Conservation (phyloP, 2,797 vertebrate genomes). For the Danionella dracula region DNA sequence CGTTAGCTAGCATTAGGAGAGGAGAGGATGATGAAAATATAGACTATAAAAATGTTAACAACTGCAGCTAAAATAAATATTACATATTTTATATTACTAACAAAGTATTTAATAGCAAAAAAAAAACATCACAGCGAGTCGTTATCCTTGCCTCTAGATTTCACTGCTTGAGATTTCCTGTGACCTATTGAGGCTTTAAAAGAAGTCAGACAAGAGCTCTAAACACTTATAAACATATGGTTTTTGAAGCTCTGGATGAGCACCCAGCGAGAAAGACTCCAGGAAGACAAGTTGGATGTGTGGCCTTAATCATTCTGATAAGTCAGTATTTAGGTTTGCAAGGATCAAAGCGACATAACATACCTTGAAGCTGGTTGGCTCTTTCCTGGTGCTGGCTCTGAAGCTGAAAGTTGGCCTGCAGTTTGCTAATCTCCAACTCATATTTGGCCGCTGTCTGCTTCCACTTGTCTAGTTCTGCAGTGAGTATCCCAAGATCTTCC, state of each 20-base stretch:
- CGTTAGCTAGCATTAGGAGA: too few species aligned
- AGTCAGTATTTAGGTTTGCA: background rate
- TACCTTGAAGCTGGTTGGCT: slow-evolving; percentile 78
- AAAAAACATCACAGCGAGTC: slow-evolving; percentile 13
- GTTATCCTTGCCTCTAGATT: too few species aligned
- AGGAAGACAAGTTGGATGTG: too few species aligned
- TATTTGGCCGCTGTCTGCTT: slow-evolving; percentile 79
- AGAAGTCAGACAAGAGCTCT: background rate
- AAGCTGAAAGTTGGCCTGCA: slow-evolving; percentile 81
- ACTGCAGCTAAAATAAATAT: too few species aligned
- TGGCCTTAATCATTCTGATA: too few species aligned
- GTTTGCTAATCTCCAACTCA: slow-evolving; percentile 78
- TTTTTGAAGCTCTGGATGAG: background rate
- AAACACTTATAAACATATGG: background rate
- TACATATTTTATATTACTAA: too few species aligned
- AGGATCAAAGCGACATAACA: background rate
- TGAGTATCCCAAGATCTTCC: slow-evolving; percentile 75
- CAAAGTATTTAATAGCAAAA: background rate
- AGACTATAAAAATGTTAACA: too few species aligned
- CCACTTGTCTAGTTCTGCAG: slow-evolving; percentile 83
- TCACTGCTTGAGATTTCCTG: too few species aligned
- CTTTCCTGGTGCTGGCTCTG: slow-evolving; percentile 77
- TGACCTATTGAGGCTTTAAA: background rate
- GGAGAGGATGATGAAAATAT: too few species aligned
- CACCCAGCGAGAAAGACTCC: background rate